Conservation (phyloP, 2,113 vertebrate species). For the Alligator sinensis region DNA sequence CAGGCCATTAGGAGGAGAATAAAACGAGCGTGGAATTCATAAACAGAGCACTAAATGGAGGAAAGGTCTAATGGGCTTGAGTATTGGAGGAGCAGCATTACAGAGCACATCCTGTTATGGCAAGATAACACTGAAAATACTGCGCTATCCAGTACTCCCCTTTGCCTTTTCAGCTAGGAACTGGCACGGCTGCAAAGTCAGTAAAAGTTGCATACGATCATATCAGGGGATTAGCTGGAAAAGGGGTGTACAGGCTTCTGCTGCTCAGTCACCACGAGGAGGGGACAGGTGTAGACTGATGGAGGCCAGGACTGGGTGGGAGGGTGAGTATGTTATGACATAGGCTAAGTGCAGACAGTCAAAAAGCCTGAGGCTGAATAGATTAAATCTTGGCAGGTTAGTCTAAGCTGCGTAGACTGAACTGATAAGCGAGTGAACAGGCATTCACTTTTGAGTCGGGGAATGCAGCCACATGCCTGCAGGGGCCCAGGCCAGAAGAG, state of each 20-base stretch:
- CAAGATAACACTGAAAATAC: background rate
- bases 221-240: background rate
- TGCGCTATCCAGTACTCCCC: background rate
- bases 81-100: background rate
- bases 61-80: background rate
- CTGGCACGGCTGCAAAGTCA: background rate
- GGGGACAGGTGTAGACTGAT: background rate
- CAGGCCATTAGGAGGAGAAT: slow-evolving; percentile 1
- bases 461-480: no score
- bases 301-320: background rate
- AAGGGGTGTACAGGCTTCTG: background rate
- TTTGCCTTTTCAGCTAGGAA: background rate
- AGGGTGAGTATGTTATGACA: no score
- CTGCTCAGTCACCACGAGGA: background rate
- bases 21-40: slow-evolving; percentile 12
- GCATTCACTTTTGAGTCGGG: no score
- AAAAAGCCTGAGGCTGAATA: no score
- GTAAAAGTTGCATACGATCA: background rate
- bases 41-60: slow-evolving; percentile 15
- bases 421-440: no score
- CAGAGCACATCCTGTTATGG: slow-evolving; percentile 13
- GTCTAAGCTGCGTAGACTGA: no score
- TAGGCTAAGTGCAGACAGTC: background rate
- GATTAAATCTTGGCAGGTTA: no score
- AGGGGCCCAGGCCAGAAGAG: no score